phyloP scores from a whole-genome alignment of 2,888 invertebrate species.

The Lydus trimaculatus region DNA sequence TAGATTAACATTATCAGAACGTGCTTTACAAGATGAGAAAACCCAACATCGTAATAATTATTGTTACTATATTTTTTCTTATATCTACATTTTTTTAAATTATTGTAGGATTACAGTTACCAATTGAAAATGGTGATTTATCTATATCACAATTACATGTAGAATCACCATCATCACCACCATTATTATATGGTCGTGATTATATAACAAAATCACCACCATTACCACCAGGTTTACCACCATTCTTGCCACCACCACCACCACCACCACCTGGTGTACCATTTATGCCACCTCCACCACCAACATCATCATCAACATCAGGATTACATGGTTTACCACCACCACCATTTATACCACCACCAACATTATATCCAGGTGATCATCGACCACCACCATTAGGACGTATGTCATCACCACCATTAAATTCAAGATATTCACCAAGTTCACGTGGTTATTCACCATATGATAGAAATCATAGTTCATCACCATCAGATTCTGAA shows the following conservation, averaged over 20 bases:
- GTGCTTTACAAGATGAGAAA: slow-evolving; percentile 62
- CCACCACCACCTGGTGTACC: slow-evolving; percentile 72
- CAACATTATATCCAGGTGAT: slow-evolving; percentile 60
- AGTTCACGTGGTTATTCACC: slow-evolving; percentile 57
- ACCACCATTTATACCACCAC: slow-evolving; percentile 62
- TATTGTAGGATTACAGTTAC: slow-evolving; percentile 64
- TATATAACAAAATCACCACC: slow-evolving; percentile 60
- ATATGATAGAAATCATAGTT: slow-evolving; percentile 67
- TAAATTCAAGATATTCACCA: slow-evolving; percentile 65
- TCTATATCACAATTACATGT: slow-evolving; percentile 61
- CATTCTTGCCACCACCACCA: slow-evolving; percentile 67
- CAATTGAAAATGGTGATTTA: slow-evolving; percentile 63
- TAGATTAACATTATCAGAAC: slow-evolving; percentile 66
- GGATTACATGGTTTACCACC: slow-evolving; percentile 48
- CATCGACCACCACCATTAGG: slow-evolving; percentile 65
- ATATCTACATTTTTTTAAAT: slow-evolving; percentile 11
- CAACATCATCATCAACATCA: too few relatives aligned
- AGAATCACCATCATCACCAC: slow-evolving; percentile 60
- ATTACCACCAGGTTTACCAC: slow-evolving; percentile 63
- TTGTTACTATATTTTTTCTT: slow-evolving; percentile 10
- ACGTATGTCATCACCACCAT: slow-evolving; percentile 62
- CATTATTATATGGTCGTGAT: slow-evolving; percentile 58
- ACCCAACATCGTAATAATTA: slow-evolving; percentile 62
- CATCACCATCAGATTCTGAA: slow-evolving; percentile 68
- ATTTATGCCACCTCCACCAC: slow-evolving; percentile 67